Evolutionary conservation across 2,113 vertebrate genomes (phyloP).

Genomic region (Struthidea cinerea): DNA sequence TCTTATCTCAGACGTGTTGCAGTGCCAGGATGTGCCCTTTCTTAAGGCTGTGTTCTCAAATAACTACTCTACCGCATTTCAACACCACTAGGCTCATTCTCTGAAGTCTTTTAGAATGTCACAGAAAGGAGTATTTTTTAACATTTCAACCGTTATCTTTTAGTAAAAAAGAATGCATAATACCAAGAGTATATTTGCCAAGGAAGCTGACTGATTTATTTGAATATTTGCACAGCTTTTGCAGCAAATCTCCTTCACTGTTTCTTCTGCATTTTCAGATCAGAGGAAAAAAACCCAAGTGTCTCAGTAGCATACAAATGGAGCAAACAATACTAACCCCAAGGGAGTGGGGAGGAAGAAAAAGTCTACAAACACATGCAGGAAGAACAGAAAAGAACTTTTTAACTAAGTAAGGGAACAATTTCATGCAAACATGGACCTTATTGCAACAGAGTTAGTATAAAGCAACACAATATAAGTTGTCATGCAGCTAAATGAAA

Average conservation of each 20-base stretch:
- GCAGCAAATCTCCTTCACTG: constrained; percentile 5
- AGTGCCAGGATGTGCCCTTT: not conserved
- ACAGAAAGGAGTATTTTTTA: not conserved
- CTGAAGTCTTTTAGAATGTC: not conserved
- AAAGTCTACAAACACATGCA: not conserved
- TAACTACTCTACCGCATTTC: not conserved
- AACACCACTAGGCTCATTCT: not conserved
- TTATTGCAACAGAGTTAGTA: not conserved
- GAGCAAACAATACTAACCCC: not conserved
- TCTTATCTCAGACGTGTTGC: constrained; percentile 4
- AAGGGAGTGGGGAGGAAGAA: not conserved
- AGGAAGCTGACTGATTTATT: constrained; percentile 4
- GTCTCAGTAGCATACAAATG: constrained; percentile 15
- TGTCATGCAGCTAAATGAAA: not conserved
- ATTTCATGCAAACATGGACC: not conserved
- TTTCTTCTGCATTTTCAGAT: constrained; percentile 26
- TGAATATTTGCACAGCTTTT: constrained; percentile 48
- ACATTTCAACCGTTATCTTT: not conserved
- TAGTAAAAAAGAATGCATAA: not conserved
- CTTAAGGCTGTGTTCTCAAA: not conserved
- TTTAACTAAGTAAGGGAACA: constrained; percentile 18
- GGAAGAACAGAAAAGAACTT: not conserved
- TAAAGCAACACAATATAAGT: not conserved
- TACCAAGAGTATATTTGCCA: constrained; percentile 22
- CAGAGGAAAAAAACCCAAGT: not conserved